Base-by-base conservation (phyloP, 1,140 invertebrate genomes). In the Heliconius nattereri region DNA sequence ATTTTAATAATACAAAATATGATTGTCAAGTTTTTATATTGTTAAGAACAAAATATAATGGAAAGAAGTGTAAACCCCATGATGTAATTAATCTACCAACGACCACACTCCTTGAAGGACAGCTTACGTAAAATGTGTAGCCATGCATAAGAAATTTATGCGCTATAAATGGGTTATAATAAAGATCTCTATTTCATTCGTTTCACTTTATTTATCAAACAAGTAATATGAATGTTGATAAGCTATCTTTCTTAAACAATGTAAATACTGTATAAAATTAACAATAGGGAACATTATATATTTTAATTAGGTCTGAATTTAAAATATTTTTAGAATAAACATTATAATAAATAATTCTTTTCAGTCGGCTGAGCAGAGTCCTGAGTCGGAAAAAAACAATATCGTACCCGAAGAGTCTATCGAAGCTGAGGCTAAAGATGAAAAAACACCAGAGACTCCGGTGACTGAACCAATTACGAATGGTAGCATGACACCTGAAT, bases 381-480 rank as follows among this genome's bases (percentile, higher is more conserved):
- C 89, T 20, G 94, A 91, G 81, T 78, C 83, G 23, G 86, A 83
- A 73, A 88, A 85, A 76, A 88, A 83, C 70, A 92, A 92, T 78
- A 80, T 85, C 20, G 85, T 86, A 57, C 87, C 89, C 80, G 90
- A 92, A 86, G 88, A 80, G 13, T 90, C 91, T 84, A 77, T 86
- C 49, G 85, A 87, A 73, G 80, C 81, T 8, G 94, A 94, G 83
- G 80, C 76, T 45, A 92, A 91, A 82, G 90, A 93, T 35, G 93
- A 94, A 57, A 94, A 95, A 82, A 92, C 94, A 9, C 93, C 94
- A 5, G 93, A 94, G 84, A 95, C 94, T 32, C 94, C 94, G 29
- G 94, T 94, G 2, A 95, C 94, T 29, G 94, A 95, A 87, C 93
- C 93, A 20, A 89, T 95, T 52, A 94, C 93, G 40, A 95, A 95